phyloP scores from a whole-genome alignment of 2,113 vertebrate genomes.

The Ptychochromis oligacanthus region DNA sequence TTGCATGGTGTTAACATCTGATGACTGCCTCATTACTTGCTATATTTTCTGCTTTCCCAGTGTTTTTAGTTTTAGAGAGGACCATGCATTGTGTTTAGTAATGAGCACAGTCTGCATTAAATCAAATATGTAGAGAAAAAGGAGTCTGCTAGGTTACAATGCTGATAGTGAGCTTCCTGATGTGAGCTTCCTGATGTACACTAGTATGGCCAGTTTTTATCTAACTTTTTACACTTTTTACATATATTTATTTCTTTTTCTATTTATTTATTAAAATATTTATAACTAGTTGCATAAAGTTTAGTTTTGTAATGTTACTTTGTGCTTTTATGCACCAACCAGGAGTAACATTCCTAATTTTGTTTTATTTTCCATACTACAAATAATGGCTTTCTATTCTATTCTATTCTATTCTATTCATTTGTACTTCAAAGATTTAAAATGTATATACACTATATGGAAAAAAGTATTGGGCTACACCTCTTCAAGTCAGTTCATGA shows the following conservation, averaged over 20 bases:
- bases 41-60: background rate
- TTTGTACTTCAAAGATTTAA: too few species aligned
- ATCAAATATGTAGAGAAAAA: background rate
- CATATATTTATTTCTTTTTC: background rate
- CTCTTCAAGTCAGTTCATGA: background rate
- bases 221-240: background rate
- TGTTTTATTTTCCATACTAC: too few species aligned
- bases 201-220: background rate
- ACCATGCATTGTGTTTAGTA: background rate
- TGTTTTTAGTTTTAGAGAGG: constrained; percentile 15
- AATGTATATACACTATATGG: background rate
- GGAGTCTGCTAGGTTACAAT: background rate
- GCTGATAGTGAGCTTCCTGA: constrained; percentile 5
- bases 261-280: background rate
- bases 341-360: too few species aligned
- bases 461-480: background rate
- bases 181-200: constrained; percentile 1
- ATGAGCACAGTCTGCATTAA: constrained; percentile 19
- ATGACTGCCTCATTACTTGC: constrained; percentile 12
- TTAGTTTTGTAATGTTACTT: too few species aligned
- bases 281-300: too few species aligned
- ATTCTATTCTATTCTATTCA: too few species aligned
- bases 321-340: too few species aligned
- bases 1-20: background rate
- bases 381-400: too few species aligned